These are phyloP conservation scores for Aldrovandia affinis DNA, from an alignment of 2,797 vertebrate species.

Conservation along the genomic window DNA sequence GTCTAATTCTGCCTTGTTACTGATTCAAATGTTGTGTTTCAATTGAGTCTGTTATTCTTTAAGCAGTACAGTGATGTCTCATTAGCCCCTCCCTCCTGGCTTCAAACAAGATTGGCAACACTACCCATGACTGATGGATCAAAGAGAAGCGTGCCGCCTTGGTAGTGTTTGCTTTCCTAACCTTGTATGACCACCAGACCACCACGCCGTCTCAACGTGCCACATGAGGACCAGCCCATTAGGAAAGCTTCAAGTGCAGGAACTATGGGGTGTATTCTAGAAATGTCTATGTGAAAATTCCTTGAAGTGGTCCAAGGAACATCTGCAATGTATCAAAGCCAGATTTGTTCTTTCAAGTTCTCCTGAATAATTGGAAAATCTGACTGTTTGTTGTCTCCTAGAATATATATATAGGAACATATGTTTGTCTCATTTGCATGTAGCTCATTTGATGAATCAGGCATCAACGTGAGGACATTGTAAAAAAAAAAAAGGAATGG, in stretches of 20 bases:
- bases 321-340: constrained; percentile 60
- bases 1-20: constrained; percentile 31
- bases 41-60: constrained; percentile 46
- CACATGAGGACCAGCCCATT: constrained; percentile 40
- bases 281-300: constrained; percentile 36
- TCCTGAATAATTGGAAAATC: constrained; percentile 40
- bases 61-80: constrained; percentile 44
- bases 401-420: constrained; percentile 22
- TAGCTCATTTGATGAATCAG: constrained; percentile 19
- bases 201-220: constrained; percentile 38
- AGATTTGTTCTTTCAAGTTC: constrained; percentile 41
- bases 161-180: constrained; percentile 23
- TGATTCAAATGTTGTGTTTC: constrained; percentile 34
- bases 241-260: constrained; percentile 41
- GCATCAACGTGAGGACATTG: constrained; percentile 22
- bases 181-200: not conserved
- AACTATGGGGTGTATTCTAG: constrained; percentile 39
- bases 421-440: constrained; percentile 43
- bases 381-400: constrained; percentile 48
- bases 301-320: constrained; percentile 51
- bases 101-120: constrained; percentile 39
- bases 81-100: constrained; percentile 33
- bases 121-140: constrained; percentile 21
- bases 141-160: constrained; percentile 36
- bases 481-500: constrained; percentile 35